A percentile compares a stretch with the other conserved stretches of the same genome.
Evolutionary conservation across 2,797 vertebrate species (phyloP).

Genomic region (Neosilurus mollespiculum): DNA sequence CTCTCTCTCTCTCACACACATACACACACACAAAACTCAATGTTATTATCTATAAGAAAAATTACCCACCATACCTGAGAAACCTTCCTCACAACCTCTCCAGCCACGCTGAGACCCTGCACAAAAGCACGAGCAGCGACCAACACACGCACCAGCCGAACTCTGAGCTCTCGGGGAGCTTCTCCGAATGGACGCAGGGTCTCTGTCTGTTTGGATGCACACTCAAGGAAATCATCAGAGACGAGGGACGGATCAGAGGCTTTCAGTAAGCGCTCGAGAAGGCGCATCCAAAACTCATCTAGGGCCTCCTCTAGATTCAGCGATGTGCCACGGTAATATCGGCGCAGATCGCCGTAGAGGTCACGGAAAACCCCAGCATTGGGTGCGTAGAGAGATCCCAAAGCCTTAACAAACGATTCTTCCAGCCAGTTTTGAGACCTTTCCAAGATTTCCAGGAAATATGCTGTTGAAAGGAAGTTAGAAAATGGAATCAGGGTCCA

Average conservation of each 20-base stretch:
- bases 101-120: constrained; percentile 84
- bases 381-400: constrained; percentile 76
- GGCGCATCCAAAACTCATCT: constrained; percentile 90
- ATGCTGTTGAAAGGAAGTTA: constrained; percentile 69
- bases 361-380: constrained; percentile 83
- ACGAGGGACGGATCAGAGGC: constrained; percentile 76
- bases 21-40: background rate
- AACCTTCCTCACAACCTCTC: constrained; percentile 87
- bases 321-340: constrained; percentile 83
- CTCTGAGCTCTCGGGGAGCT: constrained; percentile 79
- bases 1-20: too few species aligned
- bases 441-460: constrained; percentile 89
- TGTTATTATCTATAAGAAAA: background rate
- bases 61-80: constrained; percentile 80
- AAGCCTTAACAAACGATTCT: constrained; percentile 73
- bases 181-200: constrained; percentile 88
- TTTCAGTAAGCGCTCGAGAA: constrained; percentile 88
- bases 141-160: constrained; percentile 82
- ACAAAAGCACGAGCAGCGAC: constrained; percentile 87
- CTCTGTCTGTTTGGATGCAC: constrained; percentile 89
- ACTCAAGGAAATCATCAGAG: constrained; percentile 92
- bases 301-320: constrained; percentile 90
- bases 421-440: constrained; percentile 81
- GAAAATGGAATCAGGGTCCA: background rate
- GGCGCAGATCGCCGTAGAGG: constrained; percentile 83